phyloP scores from a whole-genome alignment of 2,797 vertebrate genomes.

The Holocentrus rufus region DNA sequence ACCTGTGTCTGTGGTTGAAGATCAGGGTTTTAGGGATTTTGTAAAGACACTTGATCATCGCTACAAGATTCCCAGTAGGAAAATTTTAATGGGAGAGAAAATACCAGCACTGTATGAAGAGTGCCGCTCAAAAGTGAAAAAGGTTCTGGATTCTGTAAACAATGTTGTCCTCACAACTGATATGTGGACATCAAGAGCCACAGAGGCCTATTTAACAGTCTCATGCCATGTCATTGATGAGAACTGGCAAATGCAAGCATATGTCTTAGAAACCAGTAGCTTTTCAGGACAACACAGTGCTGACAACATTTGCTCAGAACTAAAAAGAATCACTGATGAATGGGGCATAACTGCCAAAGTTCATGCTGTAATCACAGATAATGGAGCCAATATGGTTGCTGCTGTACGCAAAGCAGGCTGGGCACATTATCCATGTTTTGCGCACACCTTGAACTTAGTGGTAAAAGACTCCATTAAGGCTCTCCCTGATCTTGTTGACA shows the following conservation, averaged over 20 bases:
- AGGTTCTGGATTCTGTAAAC: conserved; percentile 16
- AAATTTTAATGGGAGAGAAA: conserved; percentile 38
- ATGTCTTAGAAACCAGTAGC: conserved; percentile 39
- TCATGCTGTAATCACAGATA: conserved; percentile 12
- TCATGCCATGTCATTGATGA: conserved; percentile 42
- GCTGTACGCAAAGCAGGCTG: conserved; percentile 16
- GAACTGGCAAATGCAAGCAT: conserved; percentile 43
- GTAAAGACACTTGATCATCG: no score
- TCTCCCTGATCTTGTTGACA: neutral
- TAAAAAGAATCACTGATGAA: conserved; percentile 4
- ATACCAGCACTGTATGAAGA: conserved; percentile 48
- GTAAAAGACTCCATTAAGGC: conserved; percentile 21
- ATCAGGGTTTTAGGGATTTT: no score
- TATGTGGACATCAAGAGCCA: conserved; percentile 56
- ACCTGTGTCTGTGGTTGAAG: no score
- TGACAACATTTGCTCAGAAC: conserved; percentile 20
- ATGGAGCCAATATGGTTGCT: conserved; percentile 34
- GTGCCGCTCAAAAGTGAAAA: conserved; percentile 32
- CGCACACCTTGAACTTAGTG: conserved; percentile 3
- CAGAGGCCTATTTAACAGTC: conserved; percentile 51
- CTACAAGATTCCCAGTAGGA: conserved; percentile 21
- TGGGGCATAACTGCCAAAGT: conserved; percentile 8
- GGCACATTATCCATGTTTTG: conserved; percentile 24
- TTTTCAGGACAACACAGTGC: conserved; percentile 23
- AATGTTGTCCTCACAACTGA: conserved; percentile 39